Percentiles rank a stretch among this genome's conserved stretches.
Evolutionary conservation across 2,113 vertebrate species (phyloP).

Genomic region (Prunella fulvescens): DNA sequence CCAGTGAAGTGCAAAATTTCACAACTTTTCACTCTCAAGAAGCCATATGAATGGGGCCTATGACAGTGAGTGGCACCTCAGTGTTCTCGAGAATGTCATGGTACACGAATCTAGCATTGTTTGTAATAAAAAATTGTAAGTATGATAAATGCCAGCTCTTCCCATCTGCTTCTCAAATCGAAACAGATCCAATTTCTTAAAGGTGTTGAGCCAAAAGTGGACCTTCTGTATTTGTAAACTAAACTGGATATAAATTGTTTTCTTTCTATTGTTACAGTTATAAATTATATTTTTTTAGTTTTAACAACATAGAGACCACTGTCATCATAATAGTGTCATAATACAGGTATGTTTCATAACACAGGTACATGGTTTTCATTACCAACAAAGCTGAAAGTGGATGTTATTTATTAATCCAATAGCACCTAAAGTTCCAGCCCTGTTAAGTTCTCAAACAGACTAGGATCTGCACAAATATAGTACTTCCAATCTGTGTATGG

Average conservation of each 20-base stretch:
- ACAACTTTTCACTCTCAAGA: background rate
- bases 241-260: background rate
- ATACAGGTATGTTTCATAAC: background rate
- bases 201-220: slow-evolving; percentile 40
- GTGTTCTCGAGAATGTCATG: background rate
- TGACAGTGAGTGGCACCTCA: background rate
- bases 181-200: slow-evolving; percentile 20
- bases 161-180: slow-evolving; percentile 43
- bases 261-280: background rate
- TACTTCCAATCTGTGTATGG: slow-evolving; percentile 32
- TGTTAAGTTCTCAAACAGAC: background rate
- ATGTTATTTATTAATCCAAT: slow-evolving; percentile 4
- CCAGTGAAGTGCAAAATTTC: slow-evolving; percentile 3
- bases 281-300: background rate
- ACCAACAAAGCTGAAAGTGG: background rate
- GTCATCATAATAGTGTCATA: background rate
- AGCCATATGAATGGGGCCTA: background rate
- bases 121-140: slow-evolving; percentile 9
- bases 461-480: slow-evolving; percentile 3
- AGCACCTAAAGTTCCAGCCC: background rate
- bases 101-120: background rate
- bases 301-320: background rate
- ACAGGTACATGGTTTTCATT: background rate
- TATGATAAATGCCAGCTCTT: slow-evolving; percentile 29
- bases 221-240: slow-evolving; percentile 17